Evolutionary conservation across 1,140 invertebrate genomes (phyloP).

Genomic region (Tetramorium alpestre): DNA sequence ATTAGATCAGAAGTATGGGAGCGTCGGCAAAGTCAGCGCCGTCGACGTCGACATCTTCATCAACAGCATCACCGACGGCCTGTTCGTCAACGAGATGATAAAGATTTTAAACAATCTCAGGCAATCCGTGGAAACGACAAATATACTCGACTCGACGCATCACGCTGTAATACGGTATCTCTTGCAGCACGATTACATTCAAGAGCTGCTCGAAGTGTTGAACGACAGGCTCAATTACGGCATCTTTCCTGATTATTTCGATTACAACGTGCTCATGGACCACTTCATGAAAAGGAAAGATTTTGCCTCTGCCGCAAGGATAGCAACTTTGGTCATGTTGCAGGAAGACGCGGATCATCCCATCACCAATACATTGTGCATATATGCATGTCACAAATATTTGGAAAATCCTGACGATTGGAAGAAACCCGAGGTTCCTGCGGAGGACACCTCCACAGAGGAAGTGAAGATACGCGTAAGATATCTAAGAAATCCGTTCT

Average conservation of each 20-base stretch:
- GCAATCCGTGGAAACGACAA: slow-evolving; percentile 88
- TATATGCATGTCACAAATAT: slow-evolving; percentile 92
- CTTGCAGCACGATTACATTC: slow-evolving; percentile 86
- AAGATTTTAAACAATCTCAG: slow-evolving; percentile 90
- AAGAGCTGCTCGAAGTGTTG: slow-evolving; percentile 90
- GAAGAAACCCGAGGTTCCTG: slow-evolving; percentile 81
- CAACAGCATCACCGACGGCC: slow-evolving; percentile 86
- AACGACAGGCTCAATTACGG: slow-evolving; percentile 95
- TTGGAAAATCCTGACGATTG: slow-evolving; percentile 87
- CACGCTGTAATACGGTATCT: slow-evolving; percentile 92
- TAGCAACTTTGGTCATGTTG: slow-evolving; percentile 93
- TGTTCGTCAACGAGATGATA: slow-evolving; percentile 88
- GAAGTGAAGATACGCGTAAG: slow-evolving; percentile 92
- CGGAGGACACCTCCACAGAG: slow-evolving; percentile 85
- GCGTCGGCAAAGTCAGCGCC: slow-evolving; percentile 87
- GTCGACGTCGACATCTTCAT: slow-evolving; percentile 92
- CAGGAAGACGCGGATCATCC: slow-evolving; percentile 94
- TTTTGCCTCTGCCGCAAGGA: slow-evolving; percentile 90
- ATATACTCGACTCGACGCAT: slow-evolving; percentile 91
- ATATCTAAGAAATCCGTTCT: slow-evolving; percentile 92
- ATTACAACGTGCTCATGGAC: slow-evolving; percentile 94
- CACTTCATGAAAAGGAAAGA: slow-evolving; percentile 90
- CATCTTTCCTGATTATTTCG: slow-evolving; percentile 93
- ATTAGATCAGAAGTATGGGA: slow-evolving; percentile 87
- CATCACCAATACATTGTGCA: slow-evolving; percentile 89